Base-by-base conservation (phyloP, 2,797 vertebrate species). In the Telmatherina bonti region DNA sequence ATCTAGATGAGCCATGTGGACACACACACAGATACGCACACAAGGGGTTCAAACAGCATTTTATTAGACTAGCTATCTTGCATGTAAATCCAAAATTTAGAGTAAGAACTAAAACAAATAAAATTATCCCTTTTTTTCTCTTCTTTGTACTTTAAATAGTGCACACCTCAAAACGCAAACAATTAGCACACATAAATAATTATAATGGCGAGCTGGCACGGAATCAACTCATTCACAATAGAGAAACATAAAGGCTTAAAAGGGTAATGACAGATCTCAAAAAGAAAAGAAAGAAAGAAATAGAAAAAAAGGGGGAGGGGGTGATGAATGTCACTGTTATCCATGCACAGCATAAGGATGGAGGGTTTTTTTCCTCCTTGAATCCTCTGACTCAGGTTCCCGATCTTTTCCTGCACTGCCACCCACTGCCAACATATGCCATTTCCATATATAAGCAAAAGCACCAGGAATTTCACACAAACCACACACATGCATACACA, bases 391-490 rank as follows among this genome's bases (percentile, higher is more conserved):
- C 67, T 82, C 75, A 75, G 68, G 54, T 69, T 79, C 59, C 74
- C 76, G 69, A 78, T 38, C 69, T 78, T 79, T 72, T 81, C 76
- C 77, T 89, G 70, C 77, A 87, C 80, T 81, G 83, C 83, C 80
- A 82, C 87, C 84, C 87, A 83, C 85, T 78, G 82, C 80, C 84
- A 84, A 69, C 84, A 86, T 83, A 84, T 86, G 83, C 68, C 63
- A 84, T 65, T 70, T 84, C 72, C 68, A 75, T 66, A 74, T 62
- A 72, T 71, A 77, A 70, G 63, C 60, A 67, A 72, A 72, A 63
- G 15, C 76, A 53, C 54, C 36, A 66, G 62, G 22, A 78, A 75
- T 65, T 76, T 67, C 64, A 81, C 66, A 76, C 60, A 62, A 66
- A 70, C 51, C 41, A 56, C 54, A 71, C 58, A 45, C 43, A 69